These are phyloP conservation scores for Montipora capricornis DNA, from an alignment of 64 coral and sea anemone genomes.

Conservation along the genomic window DNA sequence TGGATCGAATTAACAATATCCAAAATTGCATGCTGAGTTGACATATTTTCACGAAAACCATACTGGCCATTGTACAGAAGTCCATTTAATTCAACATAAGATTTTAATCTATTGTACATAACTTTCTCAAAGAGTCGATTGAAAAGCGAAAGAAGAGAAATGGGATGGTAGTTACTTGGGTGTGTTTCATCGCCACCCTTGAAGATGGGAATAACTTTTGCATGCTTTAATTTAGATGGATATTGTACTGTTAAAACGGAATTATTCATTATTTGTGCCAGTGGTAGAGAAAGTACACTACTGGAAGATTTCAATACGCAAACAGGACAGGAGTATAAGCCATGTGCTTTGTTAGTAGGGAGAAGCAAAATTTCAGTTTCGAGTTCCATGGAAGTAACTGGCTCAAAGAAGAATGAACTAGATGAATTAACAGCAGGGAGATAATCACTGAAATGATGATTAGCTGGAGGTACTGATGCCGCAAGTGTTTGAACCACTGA, in stretches of 20 bases:
- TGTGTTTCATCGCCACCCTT: constrained; percentile 21
- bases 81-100: no score
- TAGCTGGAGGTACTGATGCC: not conserved
- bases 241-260: not conserved
- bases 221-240: not conserved
- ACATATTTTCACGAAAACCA: no score
- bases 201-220: not conserved
- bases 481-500: not conserved
- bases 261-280: not conserved
- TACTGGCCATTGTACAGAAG: no score
- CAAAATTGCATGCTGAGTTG: no score
- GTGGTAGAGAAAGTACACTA: not conserved
- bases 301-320: not conserved
- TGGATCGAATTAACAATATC: no score
- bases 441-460: constrained; percentile 1
- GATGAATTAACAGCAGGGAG: not conserved
- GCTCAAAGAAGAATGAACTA: not conserved
- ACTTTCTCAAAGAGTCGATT: constrained; percentile 6
- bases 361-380: not conserved
- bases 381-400: not conserved
- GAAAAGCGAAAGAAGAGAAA: constrained; percentile 33
- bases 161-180: constrained; percentile 17
- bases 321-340: no score
- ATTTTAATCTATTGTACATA: not conserved
- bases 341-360: no score